These are phyloP conservation scores for Tangara arthus DNA, from an alignment of 2,797 vertebrate species.

Conservation along the genomic window DNA sequence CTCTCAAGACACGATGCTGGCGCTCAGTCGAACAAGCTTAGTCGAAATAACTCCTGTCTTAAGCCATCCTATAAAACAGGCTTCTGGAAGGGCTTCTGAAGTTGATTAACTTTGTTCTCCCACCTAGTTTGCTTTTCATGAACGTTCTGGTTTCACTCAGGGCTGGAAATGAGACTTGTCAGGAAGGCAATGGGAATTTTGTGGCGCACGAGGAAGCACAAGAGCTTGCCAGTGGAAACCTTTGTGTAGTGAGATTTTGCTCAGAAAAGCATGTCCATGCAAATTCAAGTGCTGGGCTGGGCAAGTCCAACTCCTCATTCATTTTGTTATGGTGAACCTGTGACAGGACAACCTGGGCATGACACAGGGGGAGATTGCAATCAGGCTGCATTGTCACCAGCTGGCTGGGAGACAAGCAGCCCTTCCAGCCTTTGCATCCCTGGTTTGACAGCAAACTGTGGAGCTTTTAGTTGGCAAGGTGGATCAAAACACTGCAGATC, in stretches of 20 bases:
- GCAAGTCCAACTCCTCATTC: not conserved
- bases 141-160: constrained; percentile 15
- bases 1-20: not conserved
- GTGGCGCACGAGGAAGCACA: not conserved
- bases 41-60: not conserved
- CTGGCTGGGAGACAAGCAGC: not conserved
- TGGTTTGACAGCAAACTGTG: not conserved
- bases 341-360: not conserved
- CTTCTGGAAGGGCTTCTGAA: constrained; percentile 35
- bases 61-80: not conserved
- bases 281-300: not conserved
- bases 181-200: not conserved
- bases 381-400: not conserved
- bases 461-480: not conserved
- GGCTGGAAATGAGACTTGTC: constrained; percentile 11
- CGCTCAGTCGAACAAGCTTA: not conserved
- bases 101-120: not conserved
- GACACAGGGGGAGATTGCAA: not conserved
- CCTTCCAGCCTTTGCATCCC: not conserved
- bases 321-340: not conserved
- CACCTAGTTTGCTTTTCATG: not conserved
- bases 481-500: not conserved
- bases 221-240: not conserved
- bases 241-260: not conserved
- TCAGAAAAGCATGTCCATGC: not conserved